Base-by-base conservation (phyloP, 1,140 invertebrate species). In the Leptinotarsa defecta region DNA sequence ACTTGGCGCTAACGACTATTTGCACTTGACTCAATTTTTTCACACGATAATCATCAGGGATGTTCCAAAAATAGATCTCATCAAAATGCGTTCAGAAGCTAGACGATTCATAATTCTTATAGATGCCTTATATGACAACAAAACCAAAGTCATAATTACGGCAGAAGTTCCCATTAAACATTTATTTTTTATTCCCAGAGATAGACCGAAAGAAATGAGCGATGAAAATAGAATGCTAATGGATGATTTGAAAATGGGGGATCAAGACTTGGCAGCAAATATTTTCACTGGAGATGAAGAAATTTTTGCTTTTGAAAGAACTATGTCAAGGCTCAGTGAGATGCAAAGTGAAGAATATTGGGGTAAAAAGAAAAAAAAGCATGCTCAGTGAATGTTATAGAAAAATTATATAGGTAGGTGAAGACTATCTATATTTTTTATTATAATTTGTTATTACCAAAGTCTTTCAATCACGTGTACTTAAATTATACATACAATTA, bases 211-310 rank as follows among this genome's bases (percentile, higher is more conserved):
- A 65, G 84, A 86, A 75, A 87, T 88, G 52, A 86, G 86, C 4
- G 94, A 97, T 86, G 92, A 95, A 22, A 90, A 95, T 76, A 88
- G 95, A 83, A 90, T 92, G 75, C 86, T 99, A 1, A 98, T 99
- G 96, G 97, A 99, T 86, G 97, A 99, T 85, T 88, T 98, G 65
- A 92, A 92, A 78, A 93, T 97, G 68, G 89, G 90, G 67, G 88
- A 86, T 71, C 80, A 82, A 24, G 81, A 94, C 90, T 87, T 92
- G 81, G 88, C 89, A 76, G 92, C 95, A 8, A 97, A 93, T 84
- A 93, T 99, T 79, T 99, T 99, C 83, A 98, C 95, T 27, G 97
- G 97, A 0, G 95, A 98, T 84, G 98, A 99, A 86, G 98, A 99
- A 88, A 87, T 97, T 73, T 99, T 99, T 89, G 97, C 98, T 11